Evolutionary conservation across 2,797 vertebrate species (phyloP).

Genomic region (Peromyscus melanophrys): DNA sequence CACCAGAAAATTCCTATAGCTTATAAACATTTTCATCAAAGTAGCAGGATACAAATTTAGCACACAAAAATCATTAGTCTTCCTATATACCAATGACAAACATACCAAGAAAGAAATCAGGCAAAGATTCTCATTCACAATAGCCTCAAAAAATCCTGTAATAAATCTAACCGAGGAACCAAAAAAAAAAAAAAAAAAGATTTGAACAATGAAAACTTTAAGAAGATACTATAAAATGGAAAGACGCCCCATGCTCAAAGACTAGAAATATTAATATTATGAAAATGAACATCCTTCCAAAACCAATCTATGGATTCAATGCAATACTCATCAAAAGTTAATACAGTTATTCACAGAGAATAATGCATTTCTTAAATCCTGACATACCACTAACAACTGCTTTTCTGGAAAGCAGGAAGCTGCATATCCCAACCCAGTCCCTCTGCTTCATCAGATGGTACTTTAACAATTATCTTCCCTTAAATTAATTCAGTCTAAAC

Average conservation of each 20-base stretch:
- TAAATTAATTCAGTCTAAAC: constrained; percentile 75
- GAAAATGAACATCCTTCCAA: not conserved
- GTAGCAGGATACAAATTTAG: not conserved
- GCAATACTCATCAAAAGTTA: not conserved
- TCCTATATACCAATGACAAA: not conserved
- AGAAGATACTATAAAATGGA: not conserved
- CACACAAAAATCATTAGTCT: not conserved
- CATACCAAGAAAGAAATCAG: not conserved
- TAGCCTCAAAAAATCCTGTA: not conserved
- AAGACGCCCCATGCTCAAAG: not conserved
- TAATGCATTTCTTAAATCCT: not conserved
- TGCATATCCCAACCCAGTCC: constrained; percentile 11
- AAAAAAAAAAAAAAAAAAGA: not conserved
- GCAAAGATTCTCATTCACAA: not conserved
- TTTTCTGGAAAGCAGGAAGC: constrained; percentile 30
- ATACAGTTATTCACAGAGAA: not conserved
- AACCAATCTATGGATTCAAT: not conserved
- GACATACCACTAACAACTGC: not conserved
- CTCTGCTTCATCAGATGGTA: constrained; percentile 36
- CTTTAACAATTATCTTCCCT: constrained; percentile 54
- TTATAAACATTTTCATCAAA: not conserved
- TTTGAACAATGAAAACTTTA: not conserved
- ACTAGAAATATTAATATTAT: not conserved
- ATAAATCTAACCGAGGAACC: not conserved
- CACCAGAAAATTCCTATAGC: not conserved